phyloP scores from a whole-genome alignment of 2,113 vertebrate species.

The Macaca fascicularis region DNA sequence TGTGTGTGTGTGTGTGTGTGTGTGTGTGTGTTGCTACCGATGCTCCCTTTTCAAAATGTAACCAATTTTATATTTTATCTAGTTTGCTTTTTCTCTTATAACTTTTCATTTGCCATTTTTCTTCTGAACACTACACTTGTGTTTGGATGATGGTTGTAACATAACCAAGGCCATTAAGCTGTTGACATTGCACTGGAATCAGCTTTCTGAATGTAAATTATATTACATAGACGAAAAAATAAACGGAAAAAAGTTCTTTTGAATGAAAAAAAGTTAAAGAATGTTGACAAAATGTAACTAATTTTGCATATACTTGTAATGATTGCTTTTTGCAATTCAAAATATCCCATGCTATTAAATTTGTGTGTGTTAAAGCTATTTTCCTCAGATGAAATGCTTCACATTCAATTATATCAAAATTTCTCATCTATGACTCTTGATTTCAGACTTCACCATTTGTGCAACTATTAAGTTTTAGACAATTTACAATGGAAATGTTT shows the following conservation, averaged over 20 bases:
- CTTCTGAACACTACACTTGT: slow-evolving; percentile 60
- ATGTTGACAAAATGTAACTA: slow-evolving; percentile 80
- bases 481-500: slow-evolving; percentile 75
- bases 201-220: slow-evolving; percentile 72
- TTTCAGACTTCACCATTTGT: slow-evolving; percentile 76
- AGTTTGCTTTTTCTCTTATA: slow-evolving; percentile 49
- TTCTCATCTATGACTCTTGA: slow-evolving; percentile 79
- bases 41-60: not conserved
- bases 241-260: slow-evolving; percentile 50
- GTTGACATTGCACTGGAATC: slow-evolving; percentile 54
- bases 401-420: slow-evolving; percentile 80
- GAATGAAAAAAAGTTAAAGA: slow-evolving; percentile 69
- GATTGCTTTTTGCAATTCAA: slow-evolving; percentile 82
- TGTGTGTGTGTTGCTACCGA: not conserved
- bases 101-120: slow-evolving; percentile 43
- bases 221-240: slow-evolving; percentile 61
- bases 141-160: slow-evolving; percentile 54
- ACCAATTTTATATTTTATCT: not conserved
- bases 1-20: not conserved
- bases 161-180: slow-evolving; percentile 50
- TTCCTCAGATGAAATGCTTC: slow-evolving; percentile 79
- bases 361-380: slow-evolving; percentile 76
- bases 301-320: slow-evolving; percentile 78
- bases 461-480: slow-evolving; percentile 74
- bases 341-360: slow-evolving; percentile 73